A percentile compares a stretch with the other conserved stretches of the same genome.
Conservation (phyloP, 2,797 vertebrate genomes). For the Lateolabrax maculatus region DNA sequence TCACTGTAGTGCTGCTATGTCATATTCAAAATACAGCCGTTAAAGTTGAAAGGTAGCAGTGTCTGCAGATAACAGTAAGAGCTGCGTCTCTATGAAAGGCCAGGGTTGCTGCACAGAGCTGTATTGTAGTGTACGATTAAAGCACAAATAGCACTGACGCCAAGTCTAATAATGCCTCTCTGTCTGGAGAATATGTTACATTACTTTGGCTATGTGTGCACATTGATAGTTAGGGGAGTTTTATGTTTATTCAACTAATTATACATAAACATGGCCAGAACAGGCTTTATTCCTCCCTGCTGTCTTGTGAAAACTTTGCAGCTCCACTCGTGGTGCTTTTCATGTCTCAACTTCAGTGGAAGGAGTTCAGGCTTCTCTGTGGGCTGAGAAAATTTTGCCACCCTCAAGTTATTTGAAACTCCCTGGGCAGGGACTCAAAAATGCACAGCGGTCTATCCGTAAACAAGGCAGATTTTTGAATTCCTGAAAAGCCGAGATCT, state of each 20-base stretch:
- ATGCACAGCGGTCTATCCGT: constrained; percentile 41
- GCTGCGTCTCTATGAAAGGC: constrained; percentile 44
- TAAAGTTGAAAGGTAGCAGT: constrained; percentile 15
- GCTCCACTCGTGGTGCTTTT: constrained; percentile 31
- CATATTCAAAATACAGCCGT: neutral
- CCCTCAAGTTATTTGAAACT: constrained; percentile 52
- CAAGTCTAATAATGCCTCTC: constrained; percentile 34
- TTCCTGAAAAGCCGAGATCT: constrained; percentile 48
- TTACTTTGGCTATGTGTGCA: constrained; percentile 19
- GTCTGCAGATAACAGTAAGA: constrained; percentile 52
- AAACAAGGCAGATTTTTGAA: constrained; percentile 31
- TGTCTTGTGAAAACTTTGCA: constrained; percentile 49
- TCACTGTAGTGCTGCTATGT: constrained; percentile 19
- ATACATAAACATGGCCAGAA: constrained; percentile 27
- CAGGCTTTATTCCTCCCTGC: constrained; percentile 43
- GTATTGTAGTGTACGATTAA: constrained; percentile 23
- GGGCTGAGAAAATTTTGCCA: constrained; percentile 27
- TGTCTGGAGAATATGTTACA: constrained; percentile 31
- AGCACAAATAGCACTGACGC: constrained; percentile 45
- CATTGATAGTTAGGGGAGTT: constrained; percentile 11
- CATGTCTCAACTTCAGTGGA: constrained; percentile 33
- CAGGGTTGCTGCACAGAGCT: constrained; percentile 47
- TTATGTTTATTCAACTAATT: constrained; percentile 52
- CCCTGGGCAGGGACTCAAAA: constrained; percentile 15
- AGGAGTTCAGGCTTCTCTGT: constrained; percentile 21